Percentiles rank a stretch among this genome's conserved stretches.
Conservation (phyloP, 2,113 vertebrate genomes). For the Aegotheles bennettii region DNA sequence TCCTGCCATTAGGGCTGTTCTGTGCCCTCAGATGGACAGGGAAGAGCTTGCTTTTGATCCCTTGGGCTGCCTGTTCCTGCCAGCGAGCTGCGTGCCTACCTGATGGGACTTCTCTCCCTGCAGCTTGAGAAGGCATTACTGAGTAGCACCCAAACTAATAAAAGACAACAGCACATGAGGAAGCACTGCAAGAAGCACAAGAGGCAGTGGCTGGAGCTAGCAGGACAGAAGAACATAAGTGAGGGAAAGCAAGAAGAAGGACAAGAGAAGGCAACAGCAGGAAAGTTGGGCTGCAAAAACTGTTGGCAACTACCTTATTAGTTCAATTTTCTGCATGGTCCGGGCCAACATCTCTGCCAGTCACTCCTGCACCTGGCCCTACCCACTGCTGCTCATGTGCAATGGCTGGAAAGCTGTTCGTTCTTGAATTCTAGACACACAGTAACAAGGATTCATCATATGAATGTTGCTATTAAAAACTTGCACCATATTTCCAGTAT, state of each 20-base stretch:
- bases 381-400: neutral
- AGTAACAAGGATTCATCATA: neutral
- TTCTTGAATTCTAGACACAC: neutral
- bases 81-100: neutral
- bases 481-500: neutral
- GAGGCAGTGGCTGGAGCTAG: neutral
- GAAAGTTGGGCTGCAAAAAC: neutral
- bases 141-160: neutral
- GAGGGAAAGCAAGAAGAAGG: neutral
- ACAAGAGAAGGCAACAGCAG: neutral
- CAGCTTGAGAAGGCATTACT: neutral
- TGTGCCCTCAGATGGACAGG: neutral
- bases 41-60: neutral
- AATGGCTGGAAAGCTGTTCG: neutral
- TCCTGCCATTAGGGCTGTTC: neutral
- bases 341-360: neutral
- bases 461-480: neutral
- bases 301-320: neutral
- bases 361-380: neutral
- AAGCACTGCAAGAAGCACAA: neutral
- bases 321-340: neutral
- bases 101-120: fast-evolving
- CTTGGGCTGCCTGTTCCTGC: neutral
- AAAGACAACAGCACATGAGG: neutral
- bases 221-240: neutral